These are phyloP conservation scores for Halocaridina rubra DNA, from an alignment of 2,888 invertebrate genomes.

Conservation along the genomic window DNA sequence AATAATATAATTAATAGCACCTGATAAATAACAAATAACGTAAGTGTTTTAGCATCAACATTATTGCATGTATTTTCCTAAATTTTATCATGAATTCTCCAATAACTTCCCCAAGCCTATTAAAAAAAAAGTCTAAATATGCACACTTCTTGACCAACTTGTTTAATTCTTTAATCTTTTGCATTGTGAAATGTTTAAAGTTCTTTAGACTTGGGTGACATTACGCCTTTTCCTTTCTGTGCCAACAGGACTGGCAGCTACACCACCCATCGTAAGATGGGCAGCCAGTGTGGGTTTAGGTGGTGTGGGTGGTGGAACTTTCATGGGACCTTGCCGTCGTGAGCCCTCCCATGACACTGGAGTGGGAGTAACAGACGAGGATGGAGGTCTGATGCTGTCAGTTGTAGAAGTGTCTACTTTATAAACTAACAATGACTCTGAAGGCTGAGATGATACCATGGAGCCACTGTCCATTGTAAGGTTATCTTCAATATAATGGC, in stretches of 20 bases:
- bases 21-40: too few species aligned
- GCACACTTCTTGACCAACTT: too few species aligned
- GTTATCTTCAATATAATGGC: conserved; percentile 62
- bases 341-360: conserved; percentile 47
- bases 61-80: too few species aligned
- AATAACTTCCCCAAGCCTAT: too few species aligned
- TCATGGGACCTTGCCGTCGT: conserved; percentile 34
- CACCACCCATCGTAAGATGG: conserved; percentile 40
- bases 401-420: conserved; percentile 49
- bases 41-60: too few species aligned
- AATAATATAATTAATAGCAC: too few species aligned
- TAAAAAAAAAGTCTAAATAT: too few species aligned
- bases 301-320: conserved; percentile 55
- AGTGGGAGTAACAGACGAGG: conserved; percentile 44
- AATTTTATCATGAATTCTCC: too few species aligned
- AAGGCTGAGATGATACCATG: conserved; percentile 59
- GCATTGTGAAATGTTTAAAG: too few species aligned
- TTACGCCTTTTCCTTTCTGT: conserved; percentile 59
- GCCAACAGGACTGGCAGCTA: conserved; percentile 44
- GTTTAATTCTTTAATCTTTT: too few species aligned
- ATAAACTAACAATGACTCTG: conserved; percentile 58
- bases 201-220: conserved; percentile 62
- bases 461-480: conserved; percentile 62
- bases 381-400: conserved; percentile 46
- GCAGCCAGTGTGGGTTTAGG: conserved; percentile 51